Conservation (phyloP, 2,888 invertebrate genomes). For the Ganaspis brasiliensis region DNA sequence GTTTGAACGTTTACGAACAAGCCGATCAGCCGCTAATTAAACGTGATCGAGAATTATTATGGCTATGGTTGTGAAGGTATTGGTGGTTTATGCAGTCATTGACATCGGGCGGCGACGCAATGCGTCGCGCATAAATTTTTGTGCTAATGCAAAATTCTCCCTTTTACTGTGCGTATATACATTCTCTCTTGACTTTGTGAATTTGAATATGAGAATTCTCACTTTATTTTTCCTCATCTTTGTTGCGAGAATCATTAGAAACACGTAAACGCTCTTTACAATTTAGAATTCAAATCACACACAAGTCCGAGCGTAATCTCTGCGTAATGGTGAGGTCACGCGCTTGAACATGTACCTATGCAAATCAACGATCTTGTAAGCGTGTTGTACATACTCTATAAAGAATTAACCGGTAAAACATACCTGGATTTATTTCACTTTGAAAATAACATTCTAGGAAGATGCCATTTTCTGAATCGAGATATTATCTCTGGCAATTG, state of each 20-base stretch:
- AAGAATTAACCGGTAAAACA: not conserved
- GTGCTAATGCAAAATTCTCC: conserved; percentile 4
- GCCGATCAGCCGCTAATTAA: conserved; percentile 65
- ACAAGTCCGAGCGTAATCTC: not conserved
- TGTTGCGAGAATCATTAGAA: not conserved
- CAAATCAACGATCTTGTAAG: conserved; percentile 16
- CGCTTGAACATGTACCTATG: not conserved
- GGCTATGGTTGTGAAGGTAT: conserved; percentile 48
- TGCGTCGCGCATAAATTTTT: conserved; percentile 12
- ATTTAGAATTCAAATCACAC: conserved; percentile 31
- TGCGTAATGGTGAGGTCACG: conserved; percentile 16
- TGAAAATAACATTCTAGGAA: not conserved
- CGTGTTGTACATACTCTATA: conserved; percentile 4
- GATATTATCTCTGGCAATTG: too few species aligned
- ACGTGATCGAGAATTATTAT: conserved; percentile 61
- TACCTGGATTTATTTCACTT: not conserved
- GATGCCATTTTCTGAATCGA: not conserved
- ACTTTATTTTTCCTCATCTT: not conserved
- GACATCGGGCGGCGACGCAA: conserved; percentile 53
- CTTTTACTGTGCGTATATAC: too few species aligned
- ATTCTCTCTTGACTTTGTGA: not conserved
- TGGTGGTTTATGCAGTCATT: conserved; percentile 56
- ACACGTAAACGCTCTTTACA: conserved; percentile 26
- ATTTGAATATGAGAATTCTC: conserved; percentile 32
- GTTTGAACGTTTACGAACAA: conserved; percentile 24